These are phyloP conservation scores for Crocuta crocuta DNA, from an alignment of 2,113 vertebrate species.

Conservation along the genomic window DNA sequence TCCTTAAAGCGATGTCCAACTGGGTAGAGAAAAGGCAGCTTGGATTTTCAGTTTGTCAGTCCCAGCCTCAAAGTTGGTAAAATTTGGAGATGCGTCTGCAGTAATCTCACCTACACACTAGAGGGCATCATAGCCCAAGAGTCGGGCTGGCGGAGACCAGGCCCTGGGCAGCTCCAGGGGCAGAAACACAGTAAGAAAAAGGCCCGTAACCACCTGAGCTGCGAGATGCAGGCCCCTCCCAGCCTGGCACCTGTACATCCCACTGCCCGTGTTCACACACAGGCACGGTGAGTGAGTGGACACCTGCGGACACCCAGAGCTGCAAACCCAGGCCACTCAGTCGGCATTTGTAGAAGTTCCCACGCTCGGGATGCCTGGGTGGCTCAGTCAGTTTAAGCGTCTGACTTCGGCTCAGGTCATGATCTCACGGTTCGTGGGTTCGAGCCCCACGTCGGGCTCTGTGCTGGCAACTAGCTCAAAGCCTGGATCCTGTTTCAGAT, in stretches of 20 bases:
- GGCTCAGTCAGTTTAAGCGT: too few relatives aligned
- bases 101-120: rapidly evolving
- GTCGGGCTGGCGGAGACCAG: rapidly evolving
- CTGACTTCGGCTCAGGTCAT: too few relatives aligned
- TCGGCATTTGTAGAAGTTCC: rapidly evolving
- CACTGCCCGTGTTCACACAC: neutral
- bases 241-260: neutral
- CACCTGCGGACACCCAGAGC: neutral
- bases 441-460: too few relatives aligned
- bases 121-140: constrained; percentile 10
- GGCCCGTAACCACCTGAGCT: rapidly evolving
- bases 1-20: neutral
- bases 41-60: neutral
- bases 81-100: neutral
- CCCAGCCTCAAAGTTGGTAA: rapidly evolving
- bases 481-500: too few relatives aligned
- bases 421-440: too few relatives aligned
- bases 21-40: neutral
- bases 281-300: neutral
- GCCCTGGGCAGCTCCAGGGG: rapidly evolving
- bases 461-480: too few relatives aligned
- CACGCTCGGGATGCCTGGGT: too few relatives aligned
- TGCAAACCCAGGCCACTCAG: rapidly evolving
- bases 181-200: neutral
- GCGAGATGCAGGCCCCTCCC: neutral